Conservation (phyloP, 2,113 vertebrate genomes). For the Chloropsis cyanopogon region DNA sequence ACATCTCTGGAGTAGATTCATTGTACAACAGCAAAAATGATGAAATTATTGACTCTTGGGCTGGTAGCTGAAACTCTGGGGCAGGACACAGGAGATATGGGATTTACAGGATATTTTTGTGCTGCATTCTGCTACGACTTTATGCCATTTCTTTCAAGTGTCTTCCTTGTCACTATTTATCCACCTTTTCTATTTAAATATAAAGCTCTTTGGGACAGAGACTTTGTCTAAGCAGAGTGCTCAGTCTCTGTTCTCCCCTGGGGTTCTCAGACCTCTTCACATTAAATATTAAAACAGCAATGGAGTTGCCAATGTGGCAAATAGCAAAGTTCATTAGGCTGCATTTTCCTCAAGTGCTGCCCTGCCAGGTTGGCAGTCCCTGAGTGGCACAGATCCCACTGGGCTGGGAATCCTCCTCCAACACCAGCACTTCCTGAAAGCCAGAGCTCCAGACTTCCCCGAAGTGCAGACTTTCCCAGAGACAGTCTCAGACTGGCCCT, state of each 20-base stretch:
- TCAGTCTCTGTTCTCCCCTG: not conserved
- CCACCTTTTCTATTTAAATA: constrained; percentile 39
- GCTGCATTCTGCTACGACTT: constrained; percentile 34
- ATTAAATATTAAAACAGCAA: not conserved
- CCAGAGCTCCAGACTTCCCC: not conserved
- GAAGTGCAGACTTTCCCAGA: not conserved
- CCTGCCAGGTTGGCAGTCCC: not conserved
- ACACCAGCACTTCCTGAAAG: not conserved
- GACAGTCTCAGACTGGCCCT: not conserved
- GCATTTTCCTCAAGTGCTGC: not conserved
- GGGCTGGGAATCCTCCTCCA: not conserved
- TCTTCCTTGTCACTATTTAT: constrained; percentile 32
- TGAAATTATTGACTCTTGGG: not conserved
- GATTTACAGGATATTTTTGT: not conserved
- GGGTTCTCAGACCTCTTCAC: not conserved
- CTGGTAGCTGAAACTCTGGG: not conserved
- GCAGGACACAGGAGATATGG: not conserved
- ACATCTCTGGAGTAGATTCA: not conserved
- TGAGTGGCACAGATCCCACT: not conserved
- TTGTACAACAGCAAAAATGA: not conserved
- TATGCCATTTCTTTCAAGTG: not conserved
- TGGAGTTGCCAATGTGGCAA: not conserved
- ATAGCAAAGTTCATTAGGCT: not conserved
- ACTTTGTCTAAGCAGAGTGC: not conserved
- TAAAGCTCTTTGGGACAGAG: not conserved